Percentiles rank a stretch among this genome's conserved stretches.
Evolutionary conservation across 2,113 vertebrate genomes (phyloP).

Genomic region (Ophthalmolycus amberensis): DNA sequence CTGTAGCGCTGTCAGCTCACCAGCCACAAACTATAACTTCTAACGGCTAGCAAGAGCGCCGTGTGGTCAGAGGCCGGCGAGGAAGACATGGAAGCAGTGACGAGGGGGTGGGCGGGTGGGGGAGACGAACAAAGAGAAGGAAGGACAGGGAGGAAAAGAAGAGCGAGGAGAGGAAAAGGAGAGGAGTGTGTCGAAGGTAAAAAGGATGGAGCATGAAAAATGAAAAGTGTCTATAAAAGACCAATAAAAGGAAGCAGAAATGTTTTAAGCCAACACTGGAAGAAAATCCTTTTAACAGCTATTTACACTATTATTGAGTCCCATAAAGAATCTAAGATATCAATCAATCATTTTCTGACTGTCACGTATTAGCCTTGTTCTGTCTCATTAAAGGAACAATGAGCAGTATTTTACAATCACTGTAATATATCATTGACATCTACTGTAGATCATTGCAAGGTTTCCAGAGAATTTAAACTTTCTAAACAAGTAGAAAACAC

Average conservation of each 20-base stretch:
- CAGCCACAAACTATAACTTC: slow-evolving; percentile 82
- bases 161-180: neutral
- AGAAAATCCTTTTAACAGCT: neutral
- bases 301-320: neutral
- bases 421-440: neutral
- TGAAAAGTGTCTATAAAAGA: slow-evolving; percentile 1
- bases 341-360: neutral
- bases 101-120: neutral
- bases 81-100: slow-evolving; percentile 34
- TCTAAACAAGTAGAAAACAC: neutral
- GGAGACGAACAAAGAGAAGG: neutral
- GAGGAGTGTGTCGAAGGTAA: neutral
- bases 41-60: slow-evolving; percentile 52
- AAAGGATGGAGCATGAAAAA: neutral
- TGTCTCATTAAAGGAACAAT: neutral
- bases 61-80: slow-evolving; percentile 31
- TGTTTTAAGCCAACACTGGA: neutral
- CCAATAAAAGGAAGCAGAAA: neutral
- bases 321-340: neutral
- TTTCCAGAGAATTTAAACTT: neutral
- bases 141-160: slow-evolving; percentile 1
- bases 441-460: neutral
- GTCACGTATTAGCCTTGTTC: neutral
- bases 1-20: slow-evolving; percentile 81
- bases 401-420: neutral